phyloP scores from a whole-genome alignment of 2,113 vertebrate genomes.

The Calidris pygmaea region DNA sequence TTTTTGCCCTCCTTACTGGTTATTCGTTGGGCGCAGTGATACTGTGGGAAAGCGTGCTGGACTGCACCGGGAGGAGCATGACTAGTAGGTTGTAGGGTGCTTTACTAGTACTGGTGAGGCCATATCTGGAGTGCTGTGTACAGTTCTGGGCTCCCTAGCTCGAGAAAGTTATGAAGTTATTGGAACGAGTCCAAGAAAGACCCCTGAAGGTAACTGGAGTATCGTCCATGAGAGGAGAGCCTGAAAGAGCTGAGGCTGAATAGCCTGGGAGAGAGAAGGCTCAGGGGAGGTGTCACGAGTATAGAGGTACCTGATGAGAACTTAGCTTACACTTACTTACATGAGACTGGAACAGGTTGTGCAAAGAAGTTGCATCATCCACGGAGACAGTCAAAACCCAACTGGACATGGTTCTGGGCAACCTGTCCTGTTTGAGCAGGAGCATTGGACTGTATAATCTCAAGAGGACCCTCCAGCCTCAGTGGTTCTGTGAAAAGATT shows the following conservation, averaged over 20 bases:
- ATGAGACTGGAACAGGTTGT: neutral
- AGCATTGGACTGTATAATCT: neutral
- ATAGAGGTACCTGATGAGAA: neutral
- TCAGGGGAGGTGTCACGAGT: neutral
- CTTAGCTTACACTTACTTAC: neutral
- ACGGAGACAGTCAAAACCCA: neutral
- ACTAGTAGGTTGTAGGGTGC: neutral
- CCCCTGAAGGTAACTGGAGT: neutral
- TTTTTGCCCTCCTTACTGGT: neutral
- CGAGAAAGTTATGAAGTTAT: neutral
- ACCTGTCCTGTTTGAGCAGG: neutral
- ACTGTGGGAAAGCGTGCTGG: neutral
- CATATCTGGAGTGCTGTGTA: neutral
- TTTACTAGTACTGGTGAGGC: neutral
- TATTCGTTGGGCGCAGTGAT: neutral
- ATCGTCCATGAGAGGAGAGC: too few species aligned
- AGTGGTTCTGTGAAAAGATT: neutral
- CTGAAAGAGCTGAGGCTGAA: neutral
- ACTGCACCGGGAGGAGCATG: neutral
- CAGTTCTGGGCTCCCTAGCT: neutral
- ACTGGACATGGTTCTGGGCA: neutral
- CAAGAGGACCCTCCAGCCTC: neutral
- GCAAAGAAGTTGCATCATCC: neutral
- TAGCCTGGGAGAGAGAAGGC: neutral
- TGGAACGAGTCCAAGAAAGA: neutral